Evolutionary conservation across 2,797 vertebrate genomes (phyloP), one percentile per base, ranked within the genome.

Genomic region (Odontamblyopus lacepedii): DNA sequence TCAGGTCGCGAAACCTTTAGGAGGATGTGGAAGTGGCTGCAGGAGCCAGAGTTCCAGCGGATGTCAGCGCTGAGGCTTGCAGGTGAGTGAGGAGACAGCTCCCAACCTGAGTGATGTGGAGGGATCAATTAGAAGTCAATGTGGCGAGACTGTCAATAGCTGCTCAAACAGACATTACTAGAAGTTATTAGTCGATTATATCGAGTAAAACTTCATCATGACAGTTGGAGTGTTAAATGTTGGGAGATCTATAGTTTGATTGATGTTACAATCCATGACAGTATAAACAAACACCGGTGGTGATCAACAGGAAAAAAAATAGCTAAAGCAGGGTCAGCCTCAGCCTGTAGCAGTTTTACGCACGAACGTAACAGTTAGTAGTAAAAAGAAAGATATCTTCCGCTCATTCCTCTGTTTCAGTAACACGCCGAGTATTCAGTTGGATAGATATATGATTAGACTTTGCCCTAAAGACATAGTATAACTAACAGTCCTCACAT

Each of bases 21-120:
- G 78, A 95, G 97, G 92, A 99, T 98, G 97, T 98, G 97, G 97
- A 99, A 98, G 92, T 99, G 97, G 97, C 94, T 99, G 67, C 97
- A 98, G 88, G 97, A 98, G 88, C 97, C 97, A 0, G 97, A 99
- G 90, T 98, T 98, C 90, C 97, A 99, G 92, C 94, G 97, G 87
- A 98, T 98, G 97, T 98, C 97, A 59, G 97, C 97, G 67, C 95
- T 98, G 78, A 94, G 97, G 85, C 95, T 98, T 79, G 97, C 97
- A 95, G 97, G 97, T 97, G 95, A 93, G 96, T 90, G 77, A 87
- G 74, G 85, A 82, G 87, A 89, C 87, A 88, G 90, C 83, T 86
- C 76, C 82, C 82, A 85, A 90, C 79, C 90, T 86, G 86, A 91
- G 89, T 88, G 87, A 88, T 90, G 91, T 89, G 85, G 79, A 77